Evolutionary conservation across 2,113 vertebrate genomes (phyloP), one percentile per base, ranked within the genome.

Genomic region (Stegostoma tigrinum): DNA sequence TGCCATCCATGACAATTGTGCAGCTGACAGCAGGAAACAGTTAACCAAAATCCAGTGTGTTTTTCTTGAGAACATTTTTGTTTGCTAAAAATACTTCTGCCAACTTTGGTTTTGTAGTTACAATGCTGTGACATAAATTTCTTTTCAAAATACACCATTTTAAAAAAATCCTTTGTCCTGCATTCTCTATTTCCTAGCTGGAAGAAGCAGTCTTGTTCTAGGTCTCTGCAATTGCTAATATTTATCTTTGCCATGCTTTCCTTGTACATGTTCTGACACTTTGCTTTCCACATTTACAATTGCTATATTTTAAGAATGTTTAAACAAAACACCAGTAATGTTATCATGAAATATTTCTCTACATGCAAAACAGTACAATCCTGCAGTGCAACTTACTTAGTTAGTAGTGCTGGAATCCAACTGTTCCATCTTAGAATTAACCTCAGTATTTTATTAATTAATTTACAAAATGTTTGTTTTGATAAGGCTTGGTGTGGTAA

Each of bases 41-140:
- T 95, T 95, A 24, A 95, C 72, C 87, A 68, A 42, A 15, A 48
- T 48, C 21, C 67, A 67, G 30, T 24, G 34, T 17, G 66, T 68
- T 70, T 72, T 67, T 95, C 93, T 68, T 95, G 93, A 45, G 68
- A 61, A 34, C 30, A 61, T 90, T 90, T 23, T 90, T 34, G 85
- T 27, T 30, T 34, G 7, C 23, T 90, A 34, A 90, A 27, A 90
- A 72, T 72, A 48, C 70, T 17, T 95, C 68, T 72, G 67, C 24
- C 8, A 48, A 52, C 93, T 68, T 70, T 95, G 23, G 3, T 70
- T 72, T 95, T 14, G 38, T 45, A 72, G 38, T 8, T 94, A 38
- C 8, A 24, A 94, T 48, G 48, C 27, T 48, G 45, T 17, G 94
- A 5, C 8, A 75, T 45, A 1, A 42, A 24, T 34, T 48, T 42